Evolutionary conservation across 2,888 invertebrate species (phyloP).

Genomic region (Seira musarum): DNA sequence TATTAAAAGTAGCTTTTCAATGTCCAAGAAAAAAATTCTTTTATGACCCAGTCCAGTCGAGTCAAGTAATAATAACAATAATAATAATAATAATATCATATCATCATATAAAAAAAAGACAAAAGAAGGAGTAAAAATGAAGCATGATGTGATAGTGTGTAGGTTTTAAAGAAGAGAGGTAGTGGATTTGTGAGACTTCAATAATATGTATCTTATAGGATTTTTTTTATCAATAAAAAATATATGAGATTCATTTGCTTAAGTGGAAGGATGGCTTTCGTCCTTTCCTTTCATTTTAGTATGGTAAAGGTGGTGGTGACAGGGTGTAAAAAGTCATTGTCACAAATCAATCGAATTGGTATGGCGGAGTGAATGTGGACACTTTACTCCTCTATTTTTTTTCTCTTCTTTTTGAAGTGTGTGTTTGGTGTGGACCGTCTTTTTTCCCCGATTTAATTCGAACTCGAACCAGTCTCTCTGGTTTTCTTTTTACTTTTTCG

Average conservation of each 20-base stretch:
- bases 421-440: background rate
- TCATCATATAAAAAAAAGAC: constrained; percentile 14
- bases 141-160: background rate
- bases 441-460: constrained; percentile 1
- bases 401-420: background rate
- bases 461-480: background rate
- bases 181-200: too few relatives aligned
- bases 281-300: background rate
- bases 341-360: constrained; percentile 51
- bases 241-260: constrained; percentile 8
- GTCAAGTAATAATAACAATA: background rate
- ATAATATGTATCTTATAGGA: too few relatives aligned
- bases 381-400: constrained; percentile 3
- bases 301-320: constrained; percentile 23
- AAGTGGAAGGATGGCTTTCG: background rate
- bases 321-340: constrained; percentile 57
- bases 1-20: too few relatives aligned
- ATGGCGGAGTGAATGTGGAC: constrained; percentile 11
- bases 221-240: constrained; percentile 19
- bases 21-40: background rate
- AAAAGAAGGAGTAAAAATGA: background rate
- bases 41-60: constrained; percentile 31
- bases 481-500: constrained; percentile 3
- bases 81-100: constrained; percentile 21
- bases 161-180: too few relatives aligned